Conservation (phyloP, 2,113 vertebrate species). For the Garra rufa region DNA sequence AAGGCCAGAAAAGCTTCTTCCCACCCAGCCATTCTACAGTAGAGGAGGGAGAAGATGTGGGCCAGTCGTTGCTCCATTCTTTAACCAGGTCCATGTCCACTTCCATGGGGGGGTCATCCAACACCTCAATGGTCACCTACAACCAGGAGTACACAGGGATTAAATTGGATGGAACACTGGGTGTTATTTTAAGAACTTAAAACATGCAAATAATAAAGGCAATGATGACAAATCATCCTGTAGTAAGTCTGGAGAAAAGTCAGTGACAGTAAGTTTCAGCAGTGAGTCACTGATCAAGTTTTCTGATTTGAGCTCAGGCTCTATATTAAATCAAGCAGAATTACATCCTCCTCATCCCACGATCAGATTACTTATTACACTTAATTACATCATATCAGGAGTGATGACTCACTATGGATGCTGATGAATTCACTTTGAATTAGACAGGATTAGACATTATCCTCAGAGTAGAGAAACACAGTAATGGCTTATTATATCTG, state of each 20-base stretch:
- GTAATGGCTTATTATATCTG: slow-evolving; percentile 7
- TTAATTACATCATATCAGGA: slow-evolving; percentile 69
- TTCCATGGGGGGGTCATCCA: slow-evolving; percentile 86
- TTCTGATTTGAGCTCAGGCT: slow-evolving; percentile 50
- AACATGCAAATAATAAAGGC: background rate
- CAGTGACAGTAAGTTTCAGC: background rate
- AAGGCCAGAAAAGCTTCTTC: slow-evolving; percentile 89
- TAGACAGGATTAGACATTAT: slow-evolving; percentile 11
- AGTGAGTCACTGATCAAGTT: slow-evolving; percentile 9
- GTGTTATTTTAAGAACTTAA: background rate
- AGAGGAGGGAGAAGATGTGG: slow-evolving; percentile 69
- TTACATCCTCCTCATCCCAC: slow-evolving; percentile 29
- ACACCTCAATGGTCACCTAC: slow-evolving; percentile 90
- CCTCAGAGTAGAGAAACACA: background rate
- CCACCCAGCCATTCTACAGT: slow-evolving; percentile 81
- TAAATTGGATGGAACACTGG: background rate
- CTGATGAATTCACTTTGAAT: slow-evolving; percentile 31
- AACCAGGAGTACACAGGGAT: background rate
- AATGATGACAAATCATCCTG: slow-evolving; percentile 1
- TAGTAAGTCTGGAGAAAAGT: background rate
- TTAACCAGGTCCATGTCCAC: slow-evolving; percentile 87
- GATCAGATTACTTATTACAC: slow-evolving; percentile 64
- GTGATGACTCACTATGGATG: slow-evolving; percentile 68
- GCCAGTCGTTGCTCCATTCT: slow-evolving; percentile 80
- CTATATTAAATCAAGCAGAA: slow-evolving; percentile 53